Percentiles rank a stretch among this genome's conserved stretches.
phyloP scores from a whole-genome alignment of 2,888 invertebrate species.

The Coenonympha arcania region DNA sequence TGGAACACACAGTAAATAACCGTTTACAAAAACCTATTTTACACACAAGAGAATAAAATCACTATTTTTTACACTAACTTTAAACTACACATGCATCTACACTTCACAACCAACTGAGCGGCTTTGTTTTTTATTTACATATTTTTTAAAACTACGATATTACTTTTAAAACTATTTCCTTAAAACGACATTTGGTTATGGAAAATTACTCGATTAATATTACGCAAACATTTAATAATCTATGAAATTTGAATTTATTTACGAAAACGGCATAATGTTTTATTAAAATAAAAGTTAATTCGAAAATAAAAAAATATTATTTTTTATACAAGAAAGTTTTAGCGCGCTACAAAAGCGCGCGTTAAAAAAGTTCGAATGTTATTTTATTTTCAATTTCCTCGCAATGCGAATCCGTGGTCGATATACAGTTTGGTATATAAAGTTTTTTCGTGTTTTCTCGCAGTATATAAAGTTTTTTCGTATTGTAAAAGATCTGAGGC shows the following conservation, averaged over 20 bases:
- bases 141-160: slow-evolving; percentile 17
- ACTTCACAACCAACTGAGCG: slow-evolving; percentile 52
- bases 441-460: slow-evolving; percentile 12
- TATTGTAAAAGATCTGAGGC: slow-evolving; percentile 33
- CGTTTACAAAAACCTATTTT: slow-evolving; percentile 17
- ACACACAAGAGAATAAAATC: too few species aligned
- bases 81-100: slow-evolving; percentile 31
- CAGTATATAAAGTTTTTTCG: slow-evolving; percentile 32
- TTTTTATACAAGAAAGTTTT: background rate
- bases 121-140: slow-evolving; percentile 28
- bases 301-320: too few species aligned
- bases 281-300: background rate
- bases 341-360: background rate
- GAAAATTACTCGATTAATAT: too few species aligned
- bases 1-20: slow-evolving; percentile 16
- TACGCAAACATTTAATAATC: too few species aligned
- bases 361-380: background rate
- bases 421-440: background rate
- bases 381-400: background rate
- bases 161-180: slow-evolving; percentile 24
- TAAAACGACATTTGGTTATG: slow-evolving; percentile 7
- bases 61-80: too few species aligned
- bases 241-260: too few species aligned
- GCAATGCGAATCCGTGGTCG: background rate
- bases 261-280: too few species aligned